phyloP scores from a whole-genome alignment of 1,140 invertebrate species.

The Phortica variegata region DNA sequence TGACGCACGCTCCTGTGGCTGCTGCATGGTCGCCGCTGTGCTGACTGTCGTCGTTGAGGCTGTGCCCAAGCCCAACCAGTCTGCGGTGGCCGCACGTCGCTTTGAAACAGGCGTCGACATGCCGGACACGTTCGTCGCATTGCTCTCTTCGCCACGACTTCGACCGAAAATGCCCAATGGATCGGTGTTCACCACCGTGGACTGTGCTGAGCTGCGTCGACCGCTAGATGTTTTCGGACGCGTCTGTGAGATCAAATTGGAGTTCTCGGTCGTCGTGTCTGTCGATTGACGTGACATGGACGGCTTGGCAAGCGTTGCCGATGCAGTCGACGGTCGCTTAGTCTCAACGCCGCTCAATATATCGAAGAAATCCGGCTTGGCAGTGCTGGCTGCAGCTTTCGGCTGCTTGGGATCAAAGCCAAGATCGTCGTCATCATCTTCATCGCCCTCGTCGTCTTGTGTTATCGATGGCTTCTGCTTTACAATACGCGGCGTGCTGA shows the following conservation, averaged over 20 bases:
- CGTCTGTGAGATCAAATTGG: slow-evolving; percentile 20
- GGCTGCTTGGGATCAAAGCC: slow-evolving; percentile 55
- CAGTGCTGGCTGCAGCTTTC: slow-evolving; percentile 28
- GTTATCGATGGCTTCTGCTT: slow-evolving; percentile 44
- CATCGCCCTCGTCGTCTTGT: slow-evolving; percentile 19
- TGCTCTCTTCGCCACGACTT: slow-evolving; percentile 28
- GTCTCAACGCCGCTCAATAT: slow-evolving; percentile 18
- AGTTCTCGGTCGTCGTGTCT: slow-evolving; percentile 50
- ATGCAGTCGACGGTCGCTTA: slow-evolving; percentile 26
- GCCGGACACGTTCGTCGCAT: slow-evolving; percentile 33
- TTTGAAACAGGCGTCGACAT: slow-evolving; percentile 42
- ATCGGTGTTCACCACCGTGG: slow-evolving; percentile 24
- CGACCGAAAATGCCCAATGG: slow-evolving; percentile 41
- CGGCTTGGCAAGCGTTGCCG: slow-evolving; percentile 22
- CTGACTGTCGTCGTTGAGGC: not conserved
- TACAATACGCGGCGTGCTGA: slow-evolving; percentile 40
- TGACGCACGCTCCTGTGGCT: slow-evolving; percentile 18
- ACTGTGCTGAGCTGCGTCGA: slow-evolving; percentile 38
- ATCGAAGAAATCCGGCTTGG: slow-evolving; percentile 38
- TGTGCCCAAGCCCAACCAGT: slow-evolving; percentile 43
- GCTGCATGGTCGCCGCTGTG: not conserved
- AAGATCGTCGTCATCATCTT: slow-evolving; percentile 49
- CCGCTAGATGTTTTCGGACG: slow-evolving; percentile 46
- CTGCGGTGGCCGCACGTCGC: slow-evolving; percentile 36
- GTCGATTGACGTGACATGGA: slow-evolving; percentile 49